Percentiles rank a stretch among this genome's conserved stretches.
Conservation (phyloP, 2,113 vertebrate species). For the Cettia cetti region DNA sequence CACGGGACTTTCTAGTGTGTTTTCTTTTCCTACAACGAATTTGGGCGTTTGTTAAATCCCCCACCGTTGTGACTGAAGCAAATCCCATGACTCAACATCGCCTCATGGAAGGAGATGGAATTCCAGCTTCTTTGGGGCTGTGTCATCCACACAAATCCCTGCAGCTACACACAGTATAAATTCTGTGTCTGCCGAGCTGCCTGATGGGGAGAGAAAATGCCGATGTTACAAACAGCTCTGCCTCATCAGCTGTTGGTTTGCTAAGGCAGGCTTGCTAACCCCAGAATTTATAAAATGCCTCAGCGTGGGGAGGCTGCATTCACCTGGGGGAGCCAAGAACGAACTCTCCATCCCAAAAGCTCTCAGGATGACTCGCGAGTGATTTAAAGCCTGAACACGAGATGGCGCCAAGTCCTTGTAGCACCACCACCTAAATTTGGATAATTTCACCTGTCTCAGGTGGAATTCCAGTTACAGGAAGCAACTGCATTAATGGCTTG, state of each 20-base stretch:
- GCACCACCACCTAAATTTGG: neutral
- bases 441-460: rapidly evolving
- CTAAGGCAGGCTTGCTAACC: neutral
- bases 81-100: neutral
- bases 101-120: neutral
- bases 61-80: neutral
- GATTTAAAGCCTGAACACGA: neutral
- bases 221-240: neutral
- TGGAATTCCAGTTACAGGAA: neutral
- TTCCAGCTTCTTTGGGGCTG: rapidly evolving
- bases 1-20: neutral
- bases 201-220: neutral
- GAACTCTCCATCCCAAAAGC: neutral
- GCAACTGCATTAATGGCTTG: neutral
- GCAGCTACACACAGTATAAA: neutral
- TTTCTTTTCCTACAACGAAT: neutral
- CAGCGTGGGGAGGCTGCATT: neutral
- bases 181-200: neutral
- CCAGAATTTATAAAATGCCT: neutral
- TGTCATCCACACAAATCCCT: neutral
- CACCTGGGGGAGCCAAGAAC: neutral
- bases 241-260: neutral
- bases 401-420: neutral
- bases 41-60: neutral
- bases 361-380: rapidly evolving